These are phyloP conservation scores for Platichthys stellatus DNA, from an alignment of 2,113 vertebrate genomes.

Conservation along the genomic window DNA sequence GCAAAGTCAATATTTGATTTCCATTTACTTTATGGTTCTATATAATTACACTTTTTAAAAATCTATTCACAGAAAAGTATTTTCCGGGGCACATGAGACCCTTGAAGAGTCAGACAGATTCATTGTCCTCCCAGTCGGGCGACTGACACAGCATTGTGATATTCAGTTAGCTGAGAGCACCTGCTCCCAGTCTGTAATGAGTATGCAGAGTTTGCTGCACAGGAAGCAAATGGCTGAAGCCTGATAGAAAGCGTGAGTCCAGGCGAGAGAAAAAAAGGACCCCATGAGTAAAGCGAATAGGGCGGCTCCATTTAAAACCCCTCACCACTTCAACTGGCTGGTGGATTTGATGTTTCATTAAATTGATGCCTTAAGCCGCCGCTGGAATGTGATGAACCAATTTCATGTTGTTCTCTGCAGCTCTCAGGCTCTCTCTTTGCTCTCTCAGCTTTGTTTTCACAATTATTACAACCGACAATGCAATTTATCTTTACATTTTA, in stretches of 20 bases:
- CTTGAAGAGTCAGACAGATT: constrained; percentile 39
- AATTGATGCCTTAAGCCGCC: constrained; percentile 37
- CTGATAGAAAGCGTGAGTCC: background rate
- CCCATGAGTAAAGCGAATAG: constrained; percentile 35
- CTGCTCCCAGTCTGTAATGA: constrained; percentile 78
- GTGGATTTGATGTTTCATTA: constrained; percentile 69
- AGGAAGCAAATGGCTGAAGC: constrained; percentile 50
- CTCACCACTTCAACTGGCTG: constrained; percentile 42
- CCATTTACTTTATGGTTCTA: too few relatives aligned
- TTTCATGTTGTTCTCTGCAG: constrained; percentile 5
- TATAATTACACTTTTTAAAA: too few relatives aligned
- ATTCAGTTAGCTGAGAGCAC: constrained; percentile 72
- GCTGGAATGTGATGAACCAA: constrained; percentile 36
- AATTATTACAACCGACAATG: constrained; percentile 25
- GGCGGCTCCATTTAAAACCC: constrained; percentile 47
- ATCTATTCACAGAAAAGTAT: background rate
- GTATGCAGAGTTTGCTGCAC: constrained; percentile 56
- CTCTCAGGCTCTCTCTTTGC: background rate
- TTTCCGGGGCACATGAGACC: constrained; percentile 9
- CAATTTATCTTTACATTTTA: constrained; percentile 15
- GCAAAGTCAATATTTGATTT: background rate
- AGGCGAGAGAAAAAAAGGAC: constrained; percentile 20
- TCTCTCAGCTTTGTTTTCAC: constrained; percentile 27
- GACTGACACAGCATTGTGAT: constrained; percentile 67
- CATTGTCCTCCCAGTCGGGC: constrained; percentile 52